phyloP scores from a whole-genome alignment of 2,797 vertebrate species.

The Paratrypauchen microcephalus region DNA sequence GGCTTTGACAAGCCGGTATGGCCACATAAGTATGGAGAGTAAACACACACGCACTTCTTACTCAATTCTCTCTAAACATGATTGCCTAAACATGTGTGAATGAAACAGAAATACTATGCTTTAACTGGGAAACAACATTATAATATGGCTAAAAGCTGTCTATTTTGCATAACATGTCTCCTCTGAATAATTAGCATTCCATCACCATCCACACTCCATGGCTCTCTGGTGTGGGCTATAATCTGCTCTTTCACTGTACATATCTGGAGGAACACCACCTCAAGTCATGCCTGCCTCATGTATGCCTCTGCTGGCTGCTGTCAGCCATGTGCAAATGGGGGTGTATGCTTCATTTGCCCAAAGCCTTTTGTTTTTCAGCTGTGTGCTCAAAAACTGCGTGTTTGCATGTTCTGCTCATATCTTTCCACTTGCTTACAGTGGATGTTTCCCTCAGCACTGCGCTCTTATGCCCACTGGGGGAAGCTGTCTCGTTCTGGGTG shows the following conservation, averaged over 20 bases:
- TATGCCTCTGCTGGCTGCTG: constrained; percentile 60
- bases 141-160: neutral
- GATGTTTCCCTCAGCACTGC: constrained; percentile 37
- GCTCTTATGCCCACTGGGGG: constrained; percentile 43
- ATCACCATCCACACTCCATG: constrained; percentile 13
- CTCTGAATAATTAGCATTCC: constrained; percentile 27
- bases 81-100: neutral
- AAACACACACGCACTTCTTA: constrained; percentile 19
- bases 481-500: constrained; percentile 50
- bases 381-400: constrained; percentile 20
- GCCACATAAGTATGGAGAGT: neutral
- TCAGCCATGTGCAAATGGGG: constrained; percentile 59
- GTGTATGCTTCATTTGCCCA: constrained; percentile 64
- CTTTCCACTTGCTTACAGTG: constrained; percentile 27
- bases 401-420: constrained; percentile 11
- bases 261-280: constrained; percentile 47
- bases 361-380: constrained; percentile 33
- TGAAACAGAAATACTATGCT: neutral
- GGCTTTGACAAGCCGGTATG: too few species aligned
- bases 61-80: neutral
- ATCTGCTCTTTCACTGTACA: constrained; percentile 4
- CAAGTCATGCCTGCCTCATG: constrained; percentile 48
- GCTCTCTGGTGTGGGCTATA: constrained; percentile 33
- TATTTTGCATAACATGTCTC: neutral
- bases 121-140: neutral